A percentile compares a stretch with the other conserved stretches of the same genome.
Evolutionary conservation across 2,888 invertebrate species (phyloP).

Genomic region (Folsomia candida): DNA sequence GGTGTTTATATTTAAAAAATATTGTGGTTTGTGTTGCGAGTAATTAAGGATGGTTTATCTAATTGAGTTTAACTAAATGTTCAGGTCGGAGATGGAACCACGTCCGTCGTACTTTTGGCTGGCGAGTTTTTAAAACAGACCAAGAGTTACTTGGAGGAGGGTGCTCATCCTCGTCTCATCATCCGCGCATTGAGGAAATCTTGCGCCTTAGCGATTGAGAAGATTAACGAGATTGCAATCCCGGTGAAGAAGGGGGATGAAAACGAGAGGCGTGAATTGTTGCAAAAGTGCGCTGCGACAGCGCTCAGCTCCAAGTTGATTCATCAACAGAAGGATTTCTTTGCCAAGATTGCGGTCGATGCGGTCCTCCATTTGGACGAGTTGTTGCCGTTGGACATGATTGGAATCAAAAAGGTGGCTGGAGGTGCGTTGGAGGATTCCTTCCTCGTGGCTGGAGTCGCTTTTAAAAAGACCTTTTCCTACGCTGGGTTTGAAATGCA

Average conservation of each 20-base stretch:
- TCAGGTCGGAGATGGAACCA: slow-evolving; percentile 97
- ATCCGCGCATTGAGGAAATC: slow-evolving; percentile 85
- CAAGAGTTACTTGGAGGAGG: slow-evolving; percentile 94
- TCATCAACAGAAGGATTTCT: slow-evolving; percentile 91
- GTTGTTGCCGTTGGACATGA: slow-evolving; percentile 93
- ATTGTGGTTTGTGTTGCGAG: not conserved
- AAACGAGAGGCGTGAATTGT: slow-evolving; percentile 64
- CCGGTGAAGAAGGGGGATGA: slow-evolving; percentile 57
- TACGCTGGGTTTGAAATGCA: slow-evolving; percentile 99
- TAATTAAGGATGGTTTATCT: not conserved
- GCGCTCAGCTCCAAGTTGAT: slow-evolving; percentile 97
- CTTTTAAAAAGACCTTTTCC: slow-evolving; percentile 99
- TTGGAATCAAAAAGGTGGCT: slow-evolving; percentile 93
- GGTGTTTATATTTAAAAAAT: slow-evolving; percentile 58
- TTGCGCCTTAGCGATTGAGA: slow-evolving; percentile 73
- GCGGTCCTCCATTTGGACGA: slow-evolving; percentile 89
- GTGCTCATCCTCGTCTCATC: slow-evolving; percentile 89
- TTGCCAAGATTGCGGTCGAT: slow-evolving; percentile 95
- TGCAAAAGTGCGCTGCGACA: slow-evolving; percentile 90
- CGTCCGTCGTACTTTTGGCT: slow-evolving; percentile 91
- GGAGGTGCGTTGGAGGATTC: slow-evolving; percentile 72
- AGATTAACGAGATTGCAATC: slow-evolving; percentile 78
- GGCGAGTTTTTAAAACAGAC: slow-evolving; percentile 92
- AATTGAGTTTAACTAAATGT: not conserved
- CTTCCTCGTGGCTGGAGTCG: slow-evolving; percentile 85